These are phyloP conservation scores for Ommatoiulus sabulosus DNA, from an alignment of 2,888 invertebrate species.

Conservation along the genomic window DNA sequence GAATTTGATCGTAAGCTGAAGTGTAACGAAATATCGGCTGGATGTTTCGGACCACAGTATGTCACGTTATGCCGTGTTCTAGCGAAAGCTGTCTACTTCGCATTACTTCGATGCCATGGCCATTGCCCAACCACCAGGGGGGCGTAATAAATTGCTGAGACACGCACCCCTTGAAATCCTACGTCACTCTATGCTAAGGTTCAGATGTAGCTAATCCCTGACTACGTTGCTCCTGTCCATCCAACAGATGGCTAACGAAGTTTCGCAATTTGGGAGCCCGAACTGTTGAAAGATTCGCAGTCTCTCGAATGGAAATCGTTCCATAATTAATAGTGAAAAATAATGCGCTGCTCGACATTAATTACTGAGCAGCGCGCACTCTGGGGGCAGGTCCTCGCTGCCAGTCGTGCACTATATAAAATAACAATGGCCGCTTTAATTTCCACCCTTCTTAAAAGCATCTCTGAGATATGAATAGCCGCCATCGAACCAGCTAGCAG, in stretches of 20 bases:
- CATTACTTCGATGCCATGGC: neutral
- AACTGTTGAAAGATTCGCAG: neutral
- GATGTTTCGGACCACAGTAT: neutral
- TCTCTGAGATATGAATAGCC: conserved; percentile 24
- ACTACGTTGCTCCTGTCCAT: neutral
- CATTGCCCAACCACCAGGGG: conserved; percentile 22
- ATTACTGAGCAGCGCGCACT: neutral
- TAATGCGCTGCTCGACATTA: neutral
- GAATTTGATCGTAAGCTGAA: neutral
- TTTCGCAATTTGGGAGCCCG: neutral
- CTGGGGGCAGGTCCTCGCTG: neutral
- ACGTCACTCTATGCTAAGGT: neutral
- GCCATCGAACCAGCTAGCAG: neutral
- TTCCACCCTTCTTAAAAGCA: conserved; percentile 35
- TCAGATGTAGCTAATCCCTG: neutral
- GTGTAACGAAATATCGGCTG: neutral
- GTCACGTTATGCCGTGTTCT: neutral
- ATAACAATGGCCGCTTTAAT: conserved; percentile 21
- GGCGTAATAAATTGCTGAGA: conserved; percentile 5
- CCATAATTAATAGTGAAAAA: neutral
- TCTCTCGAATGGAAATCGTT: neutral
- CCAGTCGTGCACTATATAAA: neutral
- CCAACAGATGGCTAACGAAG: conserved; percentile 9
- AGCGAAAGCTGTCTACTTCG: neutral
- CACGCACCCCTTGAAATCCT: neutral